A percentile compares a stretch with the other conserved stretches of the same genome.
Conservation (phyloP, 2,113 vertebrate genomes). For the Caloenas nicobarica region DNA sequence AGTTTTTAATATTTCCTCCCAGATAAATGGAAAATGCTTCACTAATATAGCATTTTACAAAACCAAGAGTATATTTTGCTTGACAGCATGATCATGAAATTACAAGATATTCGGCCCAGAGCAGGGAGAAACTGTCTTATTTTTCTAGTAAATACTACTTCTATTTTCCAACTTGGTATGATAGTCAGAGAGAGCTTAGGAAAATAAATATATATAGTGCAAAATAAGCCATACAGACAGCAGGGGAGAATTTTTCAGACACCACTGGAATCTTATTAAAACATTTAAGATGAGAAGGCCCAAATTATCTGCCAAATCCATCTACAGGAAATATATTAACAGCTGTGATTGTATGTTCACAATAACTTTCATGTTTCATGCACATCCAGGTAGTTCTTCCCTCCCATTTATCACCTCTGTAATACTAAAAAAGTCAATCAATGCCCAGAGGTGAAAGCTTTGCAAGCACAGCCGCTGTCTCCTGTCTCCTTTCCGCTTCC, state of each 20-base stretch:
- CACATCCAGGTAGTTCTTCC: background rate
- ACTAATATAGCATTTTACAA: background rate
- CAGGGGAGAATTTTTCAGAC: background rate
- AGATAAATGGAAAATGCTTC: background rate
- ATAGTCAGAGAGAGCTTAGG: background rate
- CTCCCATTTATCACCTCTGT: background rate
- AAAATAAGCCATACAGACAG: background rate
- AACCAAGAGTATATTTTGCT: background rate
- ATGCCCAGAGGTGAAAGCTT: background rate
- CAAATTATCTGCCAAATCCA: background rate
- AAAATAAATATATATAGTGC: background rate
- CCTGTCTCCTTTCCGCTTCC: background rate
- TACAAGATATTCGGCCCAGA: background rate
- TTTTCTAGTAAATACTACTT: constrained; percentile 1
- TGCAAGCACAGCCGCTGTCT: background rate
- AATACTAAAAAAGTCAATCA: background rate
- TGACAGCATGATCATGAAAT: background rate
- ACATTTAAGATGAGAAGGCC: background rate
- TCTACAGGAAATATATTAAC: background rate
- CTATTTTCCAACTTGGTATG: background rate
- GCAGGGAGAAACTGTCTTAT: background rate
- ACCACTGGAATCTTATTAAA: background rate
- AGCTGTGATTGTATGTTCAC: background rate
- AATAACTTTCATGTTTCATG: background rate
- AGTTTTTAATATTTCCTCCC: background rate